These are phyloP conservation scores for Hippolais icterina DNA, from an alignment of 2,113 vertebrate species.

Conservation along the genomic window DNA sequence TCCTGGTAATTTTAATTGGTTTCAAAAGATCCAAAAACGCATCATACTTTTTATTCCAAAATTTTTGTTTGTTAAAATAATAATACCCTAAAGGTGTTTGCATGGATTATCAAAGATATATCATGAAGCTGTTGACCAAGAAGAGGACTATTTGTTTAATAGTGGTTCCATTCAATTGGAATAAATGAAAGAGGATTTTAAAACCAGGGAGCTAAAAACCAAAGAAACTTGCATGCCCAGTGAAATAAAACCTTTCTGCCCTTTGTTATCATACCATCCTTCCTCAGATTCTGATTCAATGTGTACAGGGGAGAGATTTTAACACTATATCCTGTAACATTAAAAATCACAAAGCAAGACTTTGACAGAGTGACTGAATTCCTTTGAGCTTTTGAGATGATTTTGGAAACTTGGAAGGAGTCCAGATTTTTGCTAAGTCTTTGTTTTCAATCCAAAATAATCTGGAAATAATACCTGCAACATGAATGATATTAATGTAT, in stretches of 20 bases:
- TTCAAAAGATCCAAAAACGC: neutral
- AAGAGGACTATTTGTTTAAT: neutral
- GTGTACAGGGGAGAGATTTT: neutral
- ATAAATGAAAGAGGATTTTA: neutral
- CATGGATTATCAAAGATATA: neutral
- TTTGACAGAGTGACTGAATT: neutral
- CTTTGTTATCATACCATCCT: neutral
- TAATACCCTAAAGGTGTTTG: neutral
- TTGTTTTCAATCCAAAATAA: slow-evolving; percentile 52
- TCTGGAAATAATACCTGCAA: slow-evolving; percentile 37
- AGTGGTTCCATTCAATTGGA: neutral
- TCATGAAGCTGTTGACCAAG: neutral
- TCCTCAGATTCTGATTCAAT: neutral
- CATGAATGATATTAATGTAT: neutral
- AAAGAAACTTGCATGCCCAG: neutral
- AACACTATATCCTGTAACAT: neutral
- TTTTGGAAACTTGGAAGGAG: slow-evolving; percentile 33
- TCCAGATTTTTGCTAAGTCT: slow-evolving; percentile 33
- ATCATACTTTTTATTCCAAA: neutral
- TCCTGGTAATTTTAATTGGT: neutral
- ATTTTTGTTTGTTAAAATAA: neutral
- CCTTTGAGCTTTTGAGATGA: neutral
- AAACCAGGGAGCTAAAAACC: neutral
- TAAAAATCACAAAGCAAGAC: neutral
- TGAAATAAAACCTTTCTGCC: neutral